These are phyloP conservation scores for Drosophila ezoana DNA, from an alignment of 2,888 invertebrate species.

Conservation along the genomic window DNA sequence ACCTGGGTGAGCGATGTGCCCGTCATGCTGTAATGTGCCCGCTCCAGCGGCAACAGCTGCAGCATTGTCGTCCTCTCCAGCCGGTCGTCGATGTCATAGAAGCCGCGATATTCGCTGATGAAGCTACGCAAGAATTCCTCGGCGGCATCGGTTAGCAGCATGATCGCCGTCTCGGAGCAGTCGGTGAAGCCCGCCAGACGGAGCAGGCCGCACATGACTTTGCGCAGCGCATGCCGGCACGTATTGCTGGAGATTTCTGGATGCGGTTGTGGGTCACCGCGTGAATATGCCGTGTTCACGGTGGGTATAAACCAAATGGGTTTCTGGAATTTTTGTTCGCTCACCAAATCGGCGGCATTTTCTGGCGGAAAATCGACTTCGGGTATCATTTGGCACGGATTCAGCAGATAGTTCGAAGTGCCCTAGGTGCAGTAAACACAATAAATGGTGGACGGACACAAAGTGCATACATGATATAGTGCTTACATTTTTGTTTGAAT, in stretches of 20 bases:
- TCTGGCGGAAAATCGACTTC: slow-evolving; percentile 84
- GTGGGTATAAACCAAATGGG: slow-evolving; percentile 84
- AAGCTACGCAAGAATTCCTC: slow-evolving; percentile 82
- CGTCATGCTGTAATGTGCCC: slow-evolving; percentile 80
- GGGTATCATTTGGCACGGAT: slow-evolving; percentile 84
- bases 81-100: slow-evolving; percentile 57
- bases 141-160: slow-evolving; percentile 81
- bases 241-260: slow-evolving; percentile 74
- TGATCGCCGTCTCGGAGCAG: slow-evolving; percentile 80
- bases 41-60: slow-evolving; percentile 74
- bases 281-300: slow-evolving; percentile 79
- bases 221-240: slow-evolving; percentile 78
- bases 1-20: slow-evolving; percentile 82
- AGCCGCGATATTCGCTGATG: slow-evolving; percentile 65
- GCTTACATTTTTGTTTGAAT: slow-evolving; percentile 83
- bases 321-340: slow-evolving; percentile 82
- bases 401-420: slow-evolving; percentile 81
- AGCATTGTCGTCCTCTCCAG: slow-evolving; percentile 63
- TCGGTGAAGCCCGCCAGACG: slow-evolving; percentile 84
- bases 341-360: slow-evolving; percentile 82
- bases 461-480: background rate
- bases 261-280: slow-evolving; percentile 75
- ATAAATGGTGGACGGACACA: background rate
- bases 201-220: slow-evolving; percentile 83
- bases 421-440: slow-evolving; percentile 67